Conservation (phyloP, 2,797 vertebrate species). For the Hippocampus kuda region DNA sequence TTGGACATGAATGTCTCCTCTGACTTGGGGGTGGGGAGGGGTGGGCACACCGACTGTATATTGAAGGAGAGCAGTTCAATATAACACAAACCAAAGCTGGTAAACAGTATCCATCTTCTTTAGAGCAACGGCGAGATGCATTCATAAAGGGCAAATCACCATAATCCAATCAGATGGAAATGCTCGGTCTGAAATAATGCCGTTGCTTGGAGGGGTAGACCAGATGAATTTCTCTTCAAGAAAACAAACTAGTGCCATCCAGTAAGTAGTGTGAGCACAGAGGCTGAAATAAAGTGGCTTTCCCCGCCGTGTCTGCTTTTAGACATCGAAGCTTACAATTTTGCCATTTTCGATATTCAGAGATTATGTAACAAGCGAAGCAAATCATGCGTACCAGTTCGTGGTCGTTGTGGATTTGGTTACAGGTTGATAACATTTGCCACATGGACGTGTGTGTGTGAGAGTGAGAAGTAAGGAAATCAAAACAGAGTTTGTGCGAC, state of each 20-base stretch:
- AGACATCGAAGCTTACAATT: background rate
- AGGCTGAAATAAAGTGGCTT: background rate
- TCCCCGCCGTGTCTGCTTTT: background rate
- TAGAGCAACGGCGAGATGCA: constrained; percentile 10
- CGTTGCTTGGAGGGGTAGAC: constrained; percentile 5
- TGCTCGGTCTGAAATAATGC: constrained; percentile 8
- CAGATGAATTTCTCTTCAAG: constrained; percentile 7
- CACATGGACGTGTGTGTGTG: background rate
- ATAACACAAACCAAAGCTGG: constrained; percentile 6
- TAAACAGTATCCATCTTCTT: constrained; percentile 16
- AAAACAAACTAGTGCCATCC: background rate
- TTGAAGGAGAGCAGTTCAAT: constrained; percentile 8
- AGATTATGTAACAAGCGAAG: background rate
- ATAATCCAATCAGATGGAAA: constrained; percentile 16
- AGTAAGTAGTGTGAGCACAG: background rate
- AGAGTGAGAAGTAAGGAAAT: background rate
- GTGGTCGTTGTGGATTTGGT: background rate
- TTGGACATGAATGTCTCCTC: background rate
- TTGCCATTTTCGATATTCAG: background rate
- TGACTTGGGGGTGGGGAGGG: background rate
- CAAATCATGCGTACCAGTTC: background rate
- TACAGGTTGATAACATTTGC: background rate
- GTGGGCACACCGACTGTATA: background rate
- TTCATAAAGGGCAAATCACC: constrained; percentile 15
- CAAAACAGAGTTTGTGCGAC: background rate